phyloP scores from a whole-genome alignment of 2,113 vertebrate species.

The Cathartes aura region DNA sequence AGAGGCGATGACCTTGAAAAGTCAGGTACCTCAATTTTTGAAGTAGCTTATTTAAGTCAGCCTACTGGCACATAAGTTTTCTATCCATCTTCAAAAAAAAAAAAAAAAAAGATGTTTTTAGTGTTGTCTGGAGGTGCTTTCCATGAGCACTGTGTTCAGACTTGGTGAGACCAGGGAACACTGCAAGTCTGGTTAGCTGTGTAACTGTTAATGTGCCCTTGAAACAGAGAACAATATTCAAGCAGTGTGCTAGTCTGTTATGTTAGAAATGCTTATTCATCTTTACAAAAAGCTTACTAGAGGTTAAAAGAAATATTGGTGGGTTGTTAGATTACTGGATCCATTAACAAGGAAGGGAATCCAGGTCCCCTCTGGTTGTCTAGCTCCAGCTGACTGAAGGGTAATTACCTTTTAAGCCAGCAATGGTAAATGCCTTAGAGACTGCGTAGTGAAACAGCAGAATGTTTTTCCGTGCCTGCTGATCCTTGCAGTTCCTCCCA shows the following conservation, averaged over 20 bases:
- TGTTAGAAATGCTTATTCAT: not conserved
- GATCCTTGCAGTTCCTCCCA: not conserved
- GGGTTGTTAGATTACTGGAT: not conserved
- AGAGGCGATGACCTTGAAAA: not conserved
- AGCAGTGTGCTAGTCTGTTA: not conserved
- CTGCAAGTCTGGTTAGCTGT: not conserved
- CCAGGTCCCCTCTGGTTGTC: not conserved
- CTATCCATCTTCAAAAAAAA: not conserved
- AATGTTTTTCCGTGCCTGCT: not conserved
- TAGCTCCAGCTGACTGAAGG: not conserved
- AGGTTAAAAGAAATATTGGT: not conserved
- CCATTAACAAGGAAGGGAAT: not conserved
- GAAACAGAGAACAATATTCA: not conserved
- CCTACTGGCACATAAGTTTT: not conserved
- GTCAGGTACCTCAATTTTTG: not conserved
- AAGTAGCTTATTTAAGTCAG: not conserved
- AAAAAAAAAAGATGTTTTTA: not conserved
- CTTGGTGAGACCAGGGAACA: not conserved
- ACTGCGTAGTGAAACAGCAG: not conserved
- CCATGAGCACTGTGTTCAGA: not conserved
- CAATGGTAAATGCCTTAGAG: not conserved
- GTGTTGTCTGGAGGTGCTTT: not conserved
- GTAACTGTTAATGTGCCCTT: not conserved
- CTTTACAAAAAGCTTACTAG: not conserved
- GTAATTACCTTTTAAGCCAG: not conserved